A percentile compares a stretch with the other conserved stretches of the same genome.
phyloP scores from a whole-genome alignment of 1,140 invertebrate species.

The Ganaspis sp. region DNA sequence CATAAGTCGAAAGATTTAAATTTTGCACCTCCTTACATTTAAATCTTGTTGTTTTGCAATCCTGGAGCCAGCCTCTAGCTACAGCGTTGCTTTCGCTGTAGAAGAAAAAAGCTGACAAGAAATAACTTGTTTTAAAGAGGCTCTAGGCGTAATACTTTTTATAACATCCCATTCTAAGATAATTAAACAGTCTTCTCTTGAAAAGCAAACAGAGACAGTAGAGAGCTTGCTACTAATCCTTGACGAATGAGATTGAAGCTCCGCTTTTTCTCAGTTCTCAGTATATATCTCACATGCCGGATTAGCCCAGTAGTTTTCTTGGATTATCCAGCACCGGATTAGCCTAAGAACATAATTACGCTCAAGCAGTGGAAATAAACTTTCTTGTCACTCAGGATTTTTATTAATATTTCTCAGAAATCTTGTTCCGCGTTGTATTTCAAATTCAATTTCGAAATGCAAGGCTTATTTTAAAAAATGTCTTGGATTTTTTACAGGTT shows the following conservation, averaged over 20 bases:
- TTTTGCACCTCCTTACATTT: no score
- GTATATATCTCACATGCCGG: conserved; percentile 26
- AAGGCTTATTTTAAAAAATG: no score
- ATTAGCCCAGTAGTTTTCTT: conserved; percentile 22
- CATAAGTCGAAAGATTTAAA: no score
- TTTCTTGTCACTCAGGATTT: neutral
- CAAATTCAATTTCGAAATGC: no score
- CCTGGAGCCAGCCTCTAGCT: no score
- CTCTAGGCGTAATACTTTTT: neutral
- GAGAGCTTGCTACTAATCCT: neutral
- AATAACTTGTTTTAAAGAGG: neutral
- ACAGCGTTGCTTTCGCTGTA: no score
- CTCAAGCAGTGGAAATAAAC: conserved; percentile 6
- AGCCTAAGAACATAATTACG: conserved; percentile 6
- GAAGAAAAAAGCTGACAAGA: neutral
- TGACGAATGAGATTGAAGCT: conserved; percentile 24
- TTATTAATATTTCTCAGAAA: neutral
- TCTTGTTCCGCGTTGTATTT: neutral
- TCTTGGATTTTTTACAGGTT: no score
- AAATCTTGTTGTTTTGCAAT: no score
- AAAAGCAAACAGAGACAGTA: conserved; percentile 4
- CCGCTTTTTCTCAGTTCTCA: conserved; percentile 4
- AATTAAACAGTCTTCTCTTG: neutral
- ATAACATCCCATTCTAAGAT: neutral
- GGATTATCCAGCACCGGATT: neutral